A percentile compares a stretch with the other conserved stretches of the same genome.
Evolutionary conservation across 1,140 invertebrate species (phyloP).

Genomic region (Ctenoplectra terminalis): DNA sequence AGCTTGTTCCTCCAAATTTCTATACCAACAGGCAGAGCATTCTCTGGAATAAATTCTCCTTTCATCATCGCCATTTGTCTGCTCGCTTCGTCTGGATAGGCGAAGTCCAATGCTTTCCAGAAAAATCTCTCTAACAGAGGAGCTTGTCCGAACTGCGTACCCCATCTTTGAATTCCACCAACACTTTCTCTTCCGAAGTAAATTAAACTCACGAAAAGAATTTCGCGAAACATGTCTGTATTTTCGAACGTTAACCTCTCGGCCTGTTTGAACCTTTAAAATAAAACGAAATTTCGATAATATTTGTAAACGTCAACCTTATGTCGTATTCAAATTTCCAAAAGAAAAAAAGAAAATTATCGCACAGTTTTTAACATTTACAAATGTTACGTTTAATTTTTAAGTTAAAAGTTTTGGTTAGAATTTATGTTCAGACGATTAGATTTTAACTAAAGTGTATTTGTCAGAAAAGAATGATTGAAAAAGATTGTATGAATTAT

Average conservation of each 20-base stretch:
- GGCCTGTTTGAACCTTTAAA: not conserved
- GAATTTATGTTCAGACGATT: not conserved
- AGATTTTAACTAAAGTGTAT: not conserved
- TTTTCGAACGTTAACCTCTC: not conserved
- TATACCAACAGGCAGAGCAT: constrained; percentile 90
- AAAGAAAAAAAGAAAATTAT: no score
- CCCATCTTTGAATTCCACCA: constrained; percentile 60
- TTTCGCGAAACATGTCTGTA: not conserved
- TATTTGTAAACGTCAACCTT: not conserved
- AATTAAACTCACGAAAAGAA: constrained; percentile 16
- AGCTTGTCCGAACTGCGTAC: constrained; percentile 73
- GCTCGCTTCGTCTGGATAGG: constrained; percentile 85
- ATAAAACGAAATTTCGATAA: not conserved
- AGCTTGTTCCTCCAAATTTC: constrained; percentile 90
- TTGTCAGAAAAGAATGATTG: not conserved
- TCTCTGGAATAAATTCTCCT: constrained; percentile 87
- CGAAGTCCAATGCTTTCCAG: constrained; percentile 90
- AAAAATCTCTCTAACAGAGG: constrained; percentile 87
- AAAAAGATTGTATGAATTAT: not conserved
- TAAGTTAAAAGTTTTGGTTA: not conserved
- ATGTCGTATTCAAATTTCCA: no score
- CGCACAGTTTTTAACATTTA: no score
- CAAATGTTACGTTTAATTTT: no score
- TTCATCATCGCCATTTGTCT: constrained; percentile 86
- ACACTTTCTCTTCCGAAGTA: constrained; percentile 12